phyloP scores from a whole-genome alignment of 2,888 invertebrate species.

The Thecocarcelia acutangulata region DNA sequence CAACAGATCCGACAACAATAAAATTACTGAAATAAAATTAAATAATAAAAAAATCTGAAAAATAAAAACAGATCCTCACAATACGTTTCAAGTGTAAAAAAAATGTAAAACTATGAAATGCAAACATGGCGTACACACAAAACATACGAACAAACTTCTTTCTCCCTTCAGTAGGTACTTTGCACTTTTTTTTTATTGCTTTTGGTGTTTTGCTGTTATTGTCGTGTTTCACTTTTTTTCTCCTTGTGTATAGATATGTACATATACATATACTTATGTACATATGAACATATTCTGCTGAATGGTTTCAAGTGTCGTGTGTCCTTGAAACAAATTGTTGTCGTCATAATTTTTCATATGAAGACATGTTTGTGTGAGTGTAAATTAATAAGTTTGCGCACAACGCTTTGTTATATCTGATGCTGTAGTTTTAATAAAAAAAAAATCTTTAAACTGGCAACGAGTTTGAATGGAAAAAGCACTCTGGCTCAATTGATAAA shows the following conservation, averaged over 20 bases:
- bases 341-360: slow-evolving; percentile 70
- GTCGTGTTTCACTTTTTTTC: slow-evolving; percentile 2
- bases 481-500: no score
- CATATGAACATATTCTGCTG: slow-evolving; percentile 26
- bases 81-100: slow-evolving; percentile 61
- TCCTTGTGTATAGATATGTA: not conserved
- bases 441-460: not conserved
- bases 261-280: no score
- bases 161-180: slow-evolving; percentile 25
- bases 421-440: slow-evolving; percentile 21
- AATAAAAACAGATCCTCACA: slow-evolving; percentile 47
- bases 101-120: slow-evolving; percentile 65
- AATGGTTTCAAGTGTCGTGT: slow-evolving; percentile 70
- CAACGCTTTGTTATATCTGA: slow-evolving; percentile 5
- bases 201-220: slow-evolving; percentile 43
- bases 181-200: slow-evolving; percentile 49
- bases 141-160: not conserved
- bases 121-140: slow-evolving; percentile 66
- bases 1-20: slow-evolving; percentile 49
- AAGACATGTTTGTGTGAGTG: not conserved
- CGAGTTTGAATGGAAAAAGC: not conserved
- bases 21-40: slow-evolving; percentile 56
- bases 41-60: slow-evolving; percentile 11
- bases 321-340: slow-evolving; percentile 72
- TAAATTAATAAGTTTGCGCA: not conserved